Percentiles rank a stretch among this genome's conserved stretches.
These are phyloP conservation scores for Notolabrus celidotus DNA, from an alignment of 2,797 vertebrate species.

Conservation along the genomic window DNA sequence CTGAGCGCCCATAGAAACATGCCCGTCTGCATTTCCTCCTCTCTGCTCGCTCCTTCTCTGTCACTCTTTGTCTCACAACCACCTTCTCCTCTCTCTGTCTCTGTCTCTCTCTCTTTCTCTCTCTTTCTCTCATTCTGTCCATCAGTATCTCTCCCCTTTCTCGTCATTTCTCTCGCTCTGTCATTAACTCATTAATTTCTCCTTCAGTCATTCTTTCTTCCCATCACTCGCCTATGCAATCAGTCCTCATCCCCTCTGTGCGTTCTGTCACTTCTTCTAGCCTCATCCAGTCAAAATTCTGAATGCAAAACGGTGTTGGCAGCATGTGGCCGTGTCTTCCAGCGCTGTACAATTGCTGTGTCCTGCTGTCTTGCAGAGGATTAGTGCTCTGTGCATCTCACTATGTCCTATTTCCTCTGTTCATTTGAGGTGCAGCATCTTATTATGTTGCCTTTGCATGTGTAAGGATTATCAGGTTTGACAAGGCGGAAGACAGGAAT, in stretches of 20 bases:
- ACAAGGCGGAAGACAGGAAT: constrained; percentile 41
- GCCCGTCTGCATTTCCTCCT: constrained; percentile 74
- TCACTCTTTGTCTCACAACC: constrained; percentile 65
- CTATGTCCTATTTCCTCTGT: constrained; percentile 48
- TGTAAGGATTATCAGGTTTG: constrained; percentile 55
- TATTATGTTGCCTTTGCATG: constrained; percentile 46
- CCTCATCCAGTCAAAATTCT: constrained; percentile 50
- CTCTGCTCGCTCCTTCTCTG: constrained; percentile 54
- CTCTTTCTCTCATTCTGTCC: constrained; percentile 1
- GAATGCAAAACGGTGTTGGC: constrained; percentile 63
- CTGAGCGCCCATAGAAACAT: constrained; percentile 86
- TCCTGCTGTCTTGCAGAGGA: constrained; percentile 54
- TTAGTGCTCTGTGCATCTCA: constrained; percentile 47
- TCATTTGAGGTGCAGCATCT: constrained; percentile 39
- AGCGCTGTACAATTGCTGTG: constrained; percentile 30
- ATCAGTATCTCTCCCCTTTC: constrained; percentile 22
- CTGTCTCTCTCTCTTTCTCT: constrained; percentile 30
- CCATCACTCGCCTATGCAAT: constrained; percentile 14
- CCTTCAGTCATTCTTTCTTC: constrained; percentile 14
- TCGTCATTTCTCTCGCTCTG: constrained; percentile 24
- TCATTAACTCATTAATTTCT: constrained; percentile 47
- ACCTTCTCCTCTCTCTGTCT: constrained; percentile 2
- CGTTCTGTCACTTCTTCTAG: constrained; percentile 59
- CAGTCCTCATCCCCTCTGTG: constrained; percentile 21
- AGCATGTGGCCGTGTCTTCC: constrained; percentile 49